Conservation (phyloP, 2,113 vertebrate species). For the human (Homo sapiens) region DNA sequence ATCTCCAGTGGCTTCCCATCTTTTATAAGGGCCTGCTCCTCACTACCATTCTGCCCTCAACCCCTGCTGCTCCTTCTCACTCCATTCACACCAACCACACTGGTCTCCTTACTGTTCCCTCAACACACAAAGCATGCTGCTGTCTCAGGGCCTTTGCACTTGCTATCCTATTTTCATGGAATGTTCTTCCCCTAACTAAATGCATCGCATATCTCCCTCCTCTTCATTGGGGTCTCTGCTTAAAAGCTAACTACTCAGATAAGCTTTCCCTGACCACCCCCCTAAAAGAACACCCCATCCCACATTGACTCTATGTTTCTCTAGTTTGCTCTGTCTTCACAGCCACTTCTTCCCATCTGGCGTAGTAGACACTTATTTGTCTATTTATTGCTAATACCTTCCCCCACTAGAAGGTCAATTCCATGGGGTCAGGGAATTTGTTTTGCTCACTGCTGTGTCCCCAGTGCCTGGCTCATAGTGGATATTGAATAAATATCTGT, state of each 20-base stretch:
- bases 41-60: neutral
- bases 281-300: neutral
- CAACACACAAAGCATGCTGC: neutral
- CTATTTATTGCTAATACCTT: neutral
- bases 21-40: neutral
- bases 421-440: neutral
- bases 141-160: slow-evolving; percentile 9
- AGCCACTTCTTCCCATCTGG: neutral
- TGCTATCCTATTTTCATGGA: neutral
- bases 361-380: neutral
- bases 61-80: neutral
- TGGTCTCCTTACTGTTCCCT: neutral
- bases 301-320: neutral
- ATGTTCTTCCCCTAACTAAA: neutral
- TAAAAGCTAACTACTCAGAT: neutral
- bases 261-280: neutral
- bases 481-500: neutral
- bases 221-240: neutral
- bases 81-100: neutral
- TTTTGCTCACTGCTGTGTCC: neutral
- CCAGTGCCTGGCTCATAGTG: neutral
- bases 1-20: neutral
- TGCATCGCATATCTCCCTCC: neutral
- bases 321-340: neutral
- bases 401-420: neutral